Percentiles rank a stretch among this genome's conserved stretches.
phyloP scores from a whole-genome alignment of 2,113 vertebrate genomes.

The Mesocricetus auratus region DNA sequence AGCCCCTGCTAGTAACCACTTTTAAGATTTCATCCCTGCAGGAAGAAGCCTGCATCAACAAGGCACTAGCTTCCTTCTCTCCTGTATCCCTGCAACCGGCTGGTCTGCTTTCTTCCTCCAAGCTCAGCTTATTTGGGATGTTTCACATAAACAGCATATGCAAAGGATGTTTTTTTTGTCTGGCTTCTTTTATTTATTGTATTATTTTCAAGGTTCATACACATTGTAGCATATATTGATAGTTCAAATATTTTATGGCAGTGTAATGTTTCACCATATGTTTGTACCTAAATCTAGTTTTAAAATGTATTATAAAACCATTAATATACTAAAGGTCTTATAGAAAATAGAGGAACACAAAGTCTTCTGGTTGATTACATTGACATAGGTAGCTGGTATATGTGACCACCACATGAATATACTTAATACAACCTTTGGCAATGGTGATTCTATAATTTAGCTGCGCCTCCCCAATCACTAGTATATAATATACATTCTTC shows the following conservation, averaged over 20 bases:
- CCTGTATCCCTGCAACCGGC: neutral
- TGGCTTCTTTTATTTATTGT: neutral
- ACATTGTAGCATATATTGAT: neutral
- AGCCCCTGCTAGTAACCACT: neutral
- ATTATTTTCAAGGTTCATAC: conserved; percentile 22
- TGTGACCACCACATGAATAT: neutral
- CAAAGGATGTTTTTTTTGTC: neutral
- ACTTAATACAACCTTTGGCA: neutral
- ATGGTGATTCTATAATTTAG: neutral
- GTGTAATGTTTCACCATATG: neutral
- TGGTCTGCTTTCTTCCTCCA: neutral
- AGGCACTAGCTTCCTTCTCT: neutral
- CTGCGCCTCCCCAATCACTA: neutral
- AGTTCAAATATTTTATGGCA: conserved; percentile 34
- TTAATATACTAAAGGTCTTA: neutral
- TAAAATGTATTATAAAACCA: conserved; percentile 32
- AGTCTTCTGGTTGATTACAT: neutral
- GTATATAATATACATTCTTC: neutral
- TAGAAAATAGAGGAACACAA: neutral
- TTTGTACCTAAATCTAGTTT: conserved; percentile 26
- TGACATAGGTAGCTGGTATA: neutral
- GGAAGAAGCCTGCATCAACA: neutral
- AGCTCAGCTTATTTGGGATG: neutral
- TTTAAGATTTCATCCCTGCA: neutral
- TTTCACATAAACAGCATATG: conserved; percentile 23